These are phyloP conservation scores for Sceloporus tristichus DNA, from an alignment of 2,113 vertebrate genomes.

Conservation along the genomic window DNA sequence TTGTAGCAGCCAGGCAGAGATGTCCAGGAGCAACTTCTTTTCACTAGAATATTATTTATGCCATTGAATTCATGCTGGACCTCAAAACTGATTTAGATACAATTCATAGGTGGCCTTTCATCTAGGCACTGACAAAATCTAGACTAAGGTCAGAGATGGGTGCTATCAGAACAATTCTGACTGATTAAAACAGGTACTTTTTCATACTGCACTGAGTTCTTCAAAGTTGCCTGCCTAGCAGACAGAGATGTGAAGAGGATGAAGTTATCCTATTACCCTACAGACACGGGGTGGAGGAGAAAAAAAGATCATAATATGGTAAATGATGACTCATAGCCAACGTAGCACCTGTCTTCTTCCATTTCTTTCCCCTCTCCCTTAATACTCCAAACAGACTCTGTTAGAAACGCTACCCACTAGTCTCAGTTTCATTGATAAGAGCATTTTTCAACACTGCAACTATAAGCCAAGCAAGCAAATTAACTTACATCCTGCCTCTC, in stretches of 20 bases:
- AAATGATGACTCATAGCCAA: background rate
- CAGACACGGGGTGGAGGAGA: background rate
- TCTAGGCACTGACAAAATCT: background rate
- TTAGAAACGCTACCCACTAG: background rate
- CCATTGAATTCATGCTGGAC: background rate
- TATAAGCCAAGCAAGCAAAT: background rate
- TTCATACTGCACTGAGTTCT: no score
- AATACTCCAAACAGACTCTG: no score
- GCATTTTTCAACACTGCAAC: slow-evolving; percentile 4
- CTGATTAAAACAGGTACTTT: background rate
- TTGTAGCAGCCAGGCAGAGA: background rate
- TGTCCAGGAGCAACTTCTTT: background rate
- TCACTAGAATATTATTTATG: background rate
- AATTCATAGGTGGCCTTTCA: background rate
- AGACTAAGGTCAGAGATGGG: background rate
- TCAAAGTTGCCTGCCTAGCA: background rate
- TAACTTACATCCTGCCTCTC: slow-evolving; percentile 94
- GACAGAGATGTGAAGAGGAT: background rate
- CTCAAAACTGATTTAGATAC: background rate
- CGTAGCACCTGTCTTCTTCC: background rate
- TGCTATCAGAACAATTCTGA: background rate
- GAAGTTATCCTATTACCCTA: background rate
- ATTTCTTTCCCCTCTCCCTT: no score
- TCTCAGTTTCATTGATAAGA: background rate
- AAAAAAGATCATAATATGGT: background rate